Percentiles rank a stretch among this genome's conserved stretches.
Conservation (phyloP, 1,140 invertebrate species). For the Philaenus spumarius region DNA sequence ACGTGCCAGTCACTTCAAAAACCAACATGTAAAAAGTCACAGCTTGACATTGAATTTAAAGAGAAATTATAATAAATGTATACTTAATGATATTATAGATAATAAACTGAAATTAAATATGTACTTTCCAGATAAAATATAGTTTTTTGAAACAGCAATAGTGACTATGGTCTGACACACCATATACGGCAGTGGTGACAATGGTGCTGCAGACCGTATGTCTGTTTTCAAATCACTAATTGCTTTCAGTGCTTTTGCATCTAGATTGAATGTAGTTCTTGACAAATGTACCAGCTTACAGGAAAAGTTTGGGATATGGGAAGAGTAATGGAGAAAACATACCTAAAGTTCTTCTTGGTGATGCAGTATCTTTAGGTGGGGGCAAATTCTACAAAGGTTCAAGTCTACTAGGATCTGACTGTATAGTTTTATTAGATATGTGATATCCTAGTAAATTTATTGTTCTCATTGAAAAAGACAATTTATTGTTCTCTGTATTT, state of each 20-base stretch:
- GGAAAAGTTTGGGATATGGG: not conserved
- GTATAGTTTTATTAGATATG: not conserved
- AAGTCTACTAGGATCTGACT: not conserved
- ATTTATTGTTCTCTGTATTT: not conserved
- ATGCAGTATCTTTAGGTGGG: not conserved
- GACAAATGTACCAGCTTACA: not conserved
- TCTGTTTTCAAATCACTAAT: not conserved
- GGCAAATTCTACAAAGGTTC: not conserved
- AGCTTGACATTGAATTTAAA: no score
- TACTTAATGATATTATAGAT: no score
- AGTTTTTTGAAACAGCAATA: no score
- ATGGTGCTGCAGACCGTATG: no score
- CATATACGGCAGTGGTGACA: no score
- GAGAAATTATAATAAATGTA: no score
- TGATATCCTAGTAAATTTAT: not conserved
- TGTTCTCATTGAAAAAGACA: not conserved
- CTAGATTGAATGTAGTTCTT: not conserved
- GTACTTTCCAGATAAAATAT: no score
- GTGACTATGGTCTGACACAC: no score
- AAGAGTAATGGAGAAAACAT: not conserved
- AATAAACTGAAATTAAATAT: no score
- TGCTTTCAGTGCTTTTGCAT: not conserved
- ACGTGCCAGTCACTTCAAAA: no score
- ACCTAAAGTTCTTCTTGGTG: no score
- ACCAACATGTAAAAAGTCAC: no score